Evolutionary conservation across 2,888 invertebrate species (phyloP).

Genomic region (Thereva nobilitata): DNA sequence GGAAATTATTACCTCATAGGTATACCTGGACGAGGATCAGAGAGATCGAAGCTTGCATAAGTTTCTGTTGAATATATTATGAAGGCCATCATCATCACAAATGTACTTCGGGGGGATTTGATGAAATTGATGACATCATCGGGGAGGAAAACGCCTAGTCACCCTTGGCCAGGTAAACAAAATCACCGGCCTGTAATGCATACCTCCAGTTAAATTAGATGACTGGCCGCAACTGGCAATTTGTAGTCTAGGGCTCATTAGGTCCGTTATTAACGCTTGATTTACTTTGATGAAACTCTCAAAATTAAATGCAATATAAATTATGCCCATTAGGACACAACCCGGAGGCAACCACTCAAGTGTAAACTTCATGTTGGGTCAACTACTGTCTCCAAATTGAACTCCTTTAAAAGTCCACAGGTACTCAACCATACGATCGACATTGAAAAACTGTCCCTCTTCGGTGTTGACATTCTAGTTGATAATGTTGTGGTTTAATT

Average conservation of each 20-base stretch:
- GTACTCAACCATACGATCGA: too few relatives aligned
- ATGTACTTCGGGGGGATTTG: not conserved
- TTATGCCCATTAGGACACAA: slow-evolving; percentile 23
- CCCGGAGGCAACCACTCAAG: slow-evolving; percentile 13
- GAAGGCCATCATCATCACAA: slow-evolving; percentile 8
- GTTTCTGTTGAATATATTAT: not conserved
- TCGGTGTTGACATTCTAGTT: too few relatives aligned
- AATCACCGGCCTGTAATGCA: slow-evolving; percentile 6
- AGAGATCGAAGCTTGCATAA: too few relatives aligned
- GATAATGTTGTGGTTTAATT: too few relatives aligned
- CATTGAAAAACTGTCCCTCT: too few relatives aligned
- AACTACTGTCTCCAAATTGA: slow-evolving; percentile 1
- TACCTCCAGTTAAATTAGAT: slow-evolving; percentile 20
- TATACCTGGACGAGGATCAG: too few relatives aligned
- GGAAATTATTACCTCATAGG: too few relatives aligned
- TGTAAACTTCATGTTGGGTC: slow-evolving; percentile 12
- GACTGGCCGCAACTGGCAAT: not conserved
- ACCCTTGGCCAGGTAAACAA: slow-evolving; percentile 16
- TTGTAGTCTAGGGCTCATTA: slow-evolving; percentile 20
- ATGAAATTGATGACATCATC: slow-evolving; percentile 1
- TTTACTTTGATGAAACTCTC: slow-evolving; percentile 28
- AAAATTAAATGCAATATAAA: not conserved
- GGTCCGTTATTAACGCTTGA: slow-evolving; percentile 33
- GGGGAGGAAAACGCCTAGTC: slow-evolving; percentile 5
- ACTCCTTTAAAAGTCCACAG: too few relatives aligned